These are phyloP conservation scores for Stegana nigrithorax DNA, from an alignment of 2,888 invertebrate genomes.

Conservation along the genomic window DNA sequence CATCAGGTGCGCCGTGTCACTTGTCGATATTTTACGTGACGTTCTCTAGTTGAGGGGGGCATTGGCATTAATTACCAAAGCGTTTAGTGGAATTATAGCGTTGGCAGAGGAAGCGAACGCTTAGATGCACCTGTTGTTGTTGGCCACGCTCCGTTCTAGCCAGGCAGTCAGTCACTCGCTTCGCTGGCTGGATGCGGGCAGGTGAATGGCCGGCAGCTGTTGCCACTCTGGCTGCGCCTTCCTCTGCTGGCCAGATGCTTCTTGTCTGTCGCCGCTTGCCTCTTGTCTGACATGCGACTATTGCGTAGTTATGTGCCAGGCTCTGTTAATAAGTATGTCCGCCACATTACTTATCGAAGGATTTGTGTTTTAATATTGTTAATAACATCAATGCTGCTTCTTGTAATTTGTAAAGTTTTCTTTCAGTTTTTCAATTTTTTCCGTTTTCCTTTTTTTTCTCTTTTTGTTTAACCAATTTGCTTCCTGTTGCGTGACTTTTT, in stretches of 20 bases:
- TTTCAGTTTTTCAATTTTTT: neutral
- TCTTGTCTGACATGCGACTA: too few species aligned
- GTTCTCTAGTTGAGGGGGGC: neutral
- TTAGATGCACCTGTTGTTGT: conserved; percentile 7
- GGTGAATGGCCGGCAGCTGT: conserved; percentile 20
- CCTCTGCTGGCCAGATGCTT: neutral
- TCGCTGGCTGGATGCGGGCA: conserved; percentile 7
- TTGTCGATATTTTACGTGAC: neutral
- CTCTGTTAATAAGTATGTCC: too few species aligned
- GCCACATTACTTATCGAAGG: neutral
- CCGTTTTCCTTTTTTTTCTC: neutral
- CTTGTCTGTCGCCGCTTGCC: neutral
- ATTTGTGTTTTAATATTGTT: neutral
- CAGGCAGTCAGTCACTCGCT: neutral
- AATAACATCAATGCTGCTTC: too few species aligned
- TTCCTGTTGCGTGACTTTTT: conserved; percentile 25
- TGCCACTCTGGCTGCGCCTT: neutral
- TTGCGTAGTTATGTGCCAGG: too few species aligned
- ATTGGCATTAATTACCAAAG: neutral
- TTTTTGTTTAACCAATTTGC: conserved; percentile 10
- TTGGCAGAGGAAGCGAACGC: neutral
- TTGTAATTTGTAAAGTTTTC: too few species aligned
- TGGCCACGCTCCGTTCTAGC: neutral
- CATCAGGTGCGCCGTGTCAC: neutral
- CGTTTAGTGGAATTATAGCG: conserved; percentile 4